Evolutionary conservation across 1,140 invertebrate species (phyloP).

Genomic region (Carcinoscorpius rotundicauda): DNA sequence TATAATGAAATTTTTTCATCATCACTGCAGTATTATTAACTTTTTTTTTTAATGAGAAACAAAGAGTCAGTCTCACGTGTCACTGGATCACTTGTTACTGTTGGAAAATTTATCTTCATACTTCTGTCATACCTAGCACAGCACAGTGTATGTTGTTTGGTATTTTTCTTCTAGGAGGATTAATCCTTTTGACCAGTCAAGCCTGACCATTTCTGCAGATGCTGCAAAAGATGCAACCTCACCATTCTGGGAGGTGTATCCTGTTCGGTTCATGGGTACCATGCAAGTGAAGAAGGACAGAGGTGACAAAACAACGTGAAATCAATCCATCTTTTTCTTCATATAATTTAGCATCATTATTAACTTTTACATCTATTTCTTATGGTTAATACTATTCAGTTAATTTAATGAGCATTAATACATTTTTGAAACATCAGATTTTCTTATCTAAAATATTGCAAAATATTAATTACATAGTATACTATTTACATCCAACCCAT

Average conservation of each 20-base stretch:
- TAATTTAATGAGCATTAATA: neutral
- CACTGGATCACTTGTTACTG: no score
- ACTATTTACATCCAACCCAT: no score
- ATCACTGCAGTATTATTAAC: no score
- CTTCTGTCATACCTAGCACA: no score
- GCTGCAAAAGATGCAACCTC: neutral
- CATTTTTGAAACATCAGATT: neutral
- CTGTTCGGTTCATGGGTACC: conserved; percentile 17
- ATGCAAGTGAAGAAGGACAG: conserved; percentile 21
- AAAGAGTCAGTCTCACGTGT: no score
- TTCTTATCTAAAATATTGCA: conserved; percentile 4
- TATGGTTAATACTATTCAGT: neutral
- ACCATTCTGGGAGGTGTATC: conserved; percentile 21
- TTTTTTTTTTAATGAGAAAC: no score
- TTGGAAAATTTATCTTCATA: no score
- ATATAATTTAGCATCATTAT: neutral
- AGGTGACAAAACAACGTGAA: conserved; percentile 7
- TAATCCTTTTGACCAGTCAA: conserved; percentile 34
- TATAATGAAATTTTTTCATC: no score
- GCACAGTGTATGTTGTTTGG: no score
- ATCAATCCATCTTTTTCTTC: neutral
- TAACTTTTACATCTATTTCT: conserved; percentile 4
- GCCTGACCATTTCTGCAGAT: conserved; percentile 8
- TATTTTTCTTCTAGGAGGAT: conserved; percentile 25
- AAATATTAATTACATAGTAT: neutral